phyloP scores from a whole-genome alignment of 2,888 invertebrate genomes.

The Allolobophora icterica region DNA sequence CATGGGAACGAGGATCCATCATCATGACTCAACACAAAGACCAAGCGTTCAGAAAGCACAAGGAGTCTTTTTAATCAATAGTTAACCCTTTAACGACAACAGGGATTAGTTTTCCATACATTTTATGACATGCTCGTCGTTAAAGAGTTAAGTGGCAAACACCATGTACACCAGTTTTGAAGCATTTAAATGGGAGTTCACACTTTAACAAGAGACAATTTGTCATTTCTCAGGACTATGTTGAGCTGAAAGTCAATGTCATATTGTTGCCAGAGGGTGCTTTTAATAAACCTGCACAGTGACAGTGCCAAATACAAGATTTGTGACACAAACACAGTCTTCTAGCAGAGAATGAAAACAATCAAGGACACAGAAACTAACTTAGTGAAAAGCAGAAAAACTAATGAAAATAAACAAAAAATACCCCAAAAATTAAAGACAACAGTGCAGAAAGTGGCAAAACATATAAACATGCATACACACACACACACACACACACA shows the following conservation, averaged over 20 bases:
- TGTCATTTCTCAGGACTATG: background rate
- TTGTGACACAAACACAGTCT: no score
- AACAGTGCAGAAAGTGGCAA: background rate
- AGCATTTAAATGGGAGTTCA: background rate
- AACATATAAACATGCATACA: no score
- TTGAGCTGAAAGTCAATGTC: background rate
- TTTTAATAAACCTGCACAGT: background rate
- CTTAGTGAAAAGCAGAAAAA: background rate
- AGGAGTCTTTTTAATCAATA: no score
- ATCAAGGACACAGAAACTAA: background rate
- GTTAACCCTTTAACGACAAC: no score
- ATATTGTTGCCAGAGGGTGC: background rate
- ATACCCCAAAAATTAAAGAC: background rate
- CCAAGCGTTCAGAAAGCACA: no score
- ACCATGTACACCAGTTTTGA: background rate
- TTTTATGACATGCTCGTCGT: no score
- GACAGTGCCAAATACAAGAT: background rate
- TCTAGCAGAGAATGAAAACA: background rate
- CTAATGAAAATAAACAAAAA: background rate
- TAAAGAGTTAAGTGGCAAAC: no score
- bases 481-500: no score
- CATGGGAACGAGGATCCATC: no score
- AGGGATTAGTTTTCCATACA: no score
- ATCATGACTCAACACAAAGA: no score
- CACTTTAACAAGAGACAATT: no score